Evolutionary conservation across 2,888 invertebrate species (phyloP).

Genomic region (Lepidocyrtinus sp.): DNA sequence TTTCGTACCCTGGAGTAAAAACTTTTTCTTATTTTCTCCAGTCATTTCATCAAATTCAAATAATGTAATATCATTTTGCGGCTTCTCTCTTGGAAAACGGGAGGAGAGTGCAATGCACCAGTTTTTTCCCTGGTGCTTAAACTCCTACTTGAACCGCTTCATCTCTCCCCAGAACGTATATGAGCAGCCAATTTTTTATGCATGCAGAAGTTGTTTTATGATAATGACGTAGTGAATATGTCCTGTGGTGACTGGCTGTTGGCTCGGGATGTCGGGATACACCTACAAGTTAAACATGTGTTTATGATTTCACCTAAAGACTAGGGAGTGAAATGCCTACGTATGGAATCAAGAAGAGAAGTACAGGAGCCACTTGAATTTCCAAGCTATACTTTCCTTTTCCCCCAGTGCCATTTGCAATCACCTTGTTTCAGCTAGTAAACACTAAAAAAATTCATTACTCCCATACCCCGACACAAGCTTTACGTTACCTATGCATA

Average conservation of each 20-base stretch:
- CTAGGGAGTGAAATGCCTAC: no score
- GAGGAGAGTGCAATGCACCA: no score
- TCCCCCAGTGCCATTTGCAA: conserved; percentile 18
- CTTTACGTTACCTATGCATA: neutral
- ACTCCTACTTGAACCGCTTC: no score
- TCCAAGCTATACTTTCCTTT: neutral
- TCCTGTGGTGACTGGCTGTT: neutral
- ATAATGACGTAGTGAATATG: conserved; percentile 37
- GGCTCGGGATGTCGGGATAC: no score
- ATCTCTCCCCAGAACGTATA: neutral
- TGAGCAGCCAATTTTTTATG: conserved; percentile 32
- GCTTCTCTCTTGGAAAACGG: conserved; percentile 13
- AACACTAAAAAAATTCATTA: neutral
- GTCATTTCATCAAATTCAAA: conserved; percentile 13
- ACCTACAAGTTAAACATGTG: conserved; percentile 13
- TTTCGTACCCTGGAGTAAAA: neutral
- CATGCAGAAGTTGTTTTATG: conserved; percentile 51
- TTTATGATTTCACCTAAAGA: neutral
- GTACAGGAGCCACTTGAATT: neutral
- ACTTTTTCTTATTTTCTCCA: neutral
- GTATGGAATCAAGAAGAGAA: neutral
- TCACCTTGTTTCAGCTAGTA: conserved; percentile 32
- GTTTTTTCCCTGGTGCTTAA: no score
- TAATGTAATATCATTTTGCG: conserved; percentile 14
- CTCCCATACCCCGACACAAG: neutral